phyloP scores from a whole-genome alignment of 92 coral and sea anemone species.

The Palythoa grandis region DNA sequence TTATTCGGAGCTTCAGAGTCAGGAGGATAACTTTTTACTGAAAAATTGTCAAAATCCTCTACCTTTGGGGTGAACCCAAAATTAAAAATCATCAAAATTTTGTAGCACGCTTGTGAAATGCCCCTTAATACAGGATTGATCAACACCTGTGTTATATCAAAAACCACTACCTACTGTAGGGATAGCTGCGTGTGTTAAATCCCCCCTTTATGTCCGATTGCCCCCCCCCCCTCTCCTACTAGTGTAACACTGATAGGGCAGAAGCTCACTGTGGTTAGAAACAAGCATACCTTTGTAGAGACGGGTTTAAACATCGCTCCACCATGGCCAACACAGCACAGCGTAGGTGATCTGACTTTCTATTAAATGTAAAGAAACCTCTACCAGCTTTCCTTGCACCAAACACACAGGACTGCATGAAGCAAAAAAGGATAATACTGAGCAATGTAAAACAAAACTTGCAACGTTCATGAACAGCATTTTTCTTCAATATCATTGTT shows the following conservation, averaged over 20 bases:
- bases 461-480: background rate
- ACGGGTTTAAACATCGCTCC: slow-evolving; percentile 91
- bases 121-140: no score
- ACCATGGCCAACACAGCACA: slow-evolving; percentile 98
- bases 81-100: no score
- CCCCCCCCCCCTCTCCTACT: background rate
- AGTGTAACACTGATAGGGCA: background rate
- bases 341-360: slow-evolving; percentile 90
- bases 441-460: background rate
- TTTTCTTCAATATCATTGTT: no score
- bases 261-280: background rate
- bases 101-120: no score
- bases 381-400: slow-evolving; percentile 91
- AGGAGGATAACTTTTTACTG: no score
- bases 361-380: slow-evolving; percentile 80
- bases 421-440: background rate
- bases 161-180: no score
- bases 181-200: no score
- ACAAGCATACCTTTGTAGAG: slow-evolving; percentile 70
- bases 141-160: no score
- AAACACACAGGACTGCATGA: slow-evolving; percentile 87
- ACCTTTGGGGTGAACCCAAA: no score
- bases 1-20: no score
- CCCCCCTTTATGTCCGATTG: no score
- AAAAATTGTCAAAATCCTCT: no score